These are phyloP conservation scores for Pangasianodon hypophthalmus DNA, from an alignment of 2,113 vertebrate species.

Conservation along the genomic window DNA sequence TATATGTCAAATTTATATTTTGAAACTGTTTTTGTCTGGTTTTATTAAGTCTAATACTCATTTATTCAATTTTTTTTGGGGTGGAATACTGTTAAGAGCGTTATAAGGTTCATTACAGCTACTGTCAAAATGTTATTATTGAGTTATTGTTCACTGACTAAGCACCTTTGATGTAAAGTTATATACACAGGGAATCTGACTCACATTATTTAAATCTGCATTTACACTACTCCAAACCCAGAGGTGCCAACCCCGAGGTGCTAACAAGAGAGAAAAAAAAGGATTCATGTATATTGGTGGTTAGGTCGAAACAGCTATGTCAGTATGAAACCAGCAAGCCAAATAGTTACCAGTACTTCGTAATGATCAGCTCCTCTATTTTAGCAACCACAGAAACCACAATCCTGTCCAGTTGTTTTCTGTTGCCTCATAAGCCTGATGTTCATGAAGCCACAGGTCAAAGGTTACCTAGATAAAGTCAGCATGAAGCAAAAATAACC, in stretches of 20 bases:
- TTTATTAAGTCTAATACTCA: too few relatives aligned
- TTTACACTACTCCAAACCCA: too few relatives aligned
- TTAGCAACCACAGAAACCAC: not conserved
- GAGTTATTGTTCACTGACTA: not conserved
- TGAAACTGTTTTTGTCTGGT: too few relatives aligned
- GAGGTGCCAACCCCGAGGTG: too few relatives aligned
- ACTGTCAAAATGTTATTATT: too few relatives aligned
- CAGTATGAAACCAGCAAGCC: too few relatives aligned
- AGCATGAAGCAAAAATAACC: not conserved
- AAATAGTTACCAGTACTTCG: not conserved
- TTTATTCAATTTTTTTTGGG: too few relatives aligned
- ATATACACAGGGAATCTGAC: too few relatives aligned
- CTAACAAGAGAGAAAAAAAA: too few relatives aligned
- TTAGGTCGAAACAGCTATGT: not conserved
- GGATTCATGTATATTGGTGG: not conserved
- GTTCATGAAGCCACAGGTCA: not conserved
- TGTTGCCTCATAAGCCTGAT: not conserved
- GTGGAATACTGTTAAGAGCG: too few relatives aligned
- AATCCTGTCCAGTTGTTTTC: not conserved
- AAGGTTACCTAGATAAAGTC: not conserved
- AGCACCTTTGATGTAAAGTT: not conserved
- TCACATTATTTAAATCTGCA: too few relatives aligned
- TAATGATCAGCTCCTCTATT: not conserved
- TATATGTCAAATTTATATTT: not conserved
- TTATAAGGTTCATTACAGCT: too few relatives aligned